phyloP scores from a whole-genome alignment of 2,113 vertebrate genomes.

The Trogon surrucura region DNA sequence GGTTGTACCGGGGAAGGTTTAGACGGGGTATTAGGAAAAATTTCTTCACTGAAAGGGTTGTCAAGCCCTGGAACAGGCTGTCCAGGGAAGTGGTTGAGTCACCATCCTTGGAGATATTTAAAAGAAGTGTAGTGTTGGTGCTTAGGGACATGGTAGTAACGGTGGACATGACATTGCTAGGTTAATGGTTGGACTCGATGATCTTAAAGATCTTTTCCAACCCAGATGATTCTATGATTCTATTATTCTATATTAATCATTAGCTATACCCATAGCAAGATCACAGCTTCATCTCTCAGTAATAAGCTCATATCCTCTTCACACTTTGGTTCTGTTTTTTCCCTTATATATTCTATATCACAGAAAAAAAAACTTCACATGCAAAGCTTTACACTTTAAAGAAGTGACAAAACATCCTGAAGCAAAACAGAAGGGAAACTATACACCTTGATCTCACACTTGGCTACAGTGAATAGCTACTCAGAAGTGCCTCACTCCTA shows the following conservation, averaged over 20 bases:
- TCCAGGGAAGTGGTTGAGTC: too few relatives aligned
- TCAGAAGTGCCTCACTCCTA: neutral
- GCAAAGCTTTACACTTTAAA: neutral
- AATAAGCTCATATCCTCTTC: neutral
- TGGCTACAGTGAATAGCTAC: rapidly evolving
- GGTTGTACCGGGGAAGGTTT: too few relatives aligned
- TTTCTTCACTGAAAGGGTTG: too few relatives aligned
- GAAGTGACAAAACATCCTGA: neutral
- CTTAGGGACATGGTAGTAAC: too few relatives aligned
- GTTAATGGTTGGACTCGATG: too few relatives aligned
- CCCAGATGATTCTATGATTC: too few relatives aligned
- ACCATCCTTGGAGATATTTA: too few relatives aligned
- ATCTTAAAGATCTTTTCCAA: too few relatives aligned
- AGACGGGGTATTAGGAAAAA: too few relatives aligned
- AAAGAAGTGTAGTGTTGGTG: too few relatives aligned
- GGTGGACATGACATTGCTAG: too few relatives aligned
- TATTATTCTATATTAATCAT: neutral
- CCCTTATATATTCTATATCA: neutral
- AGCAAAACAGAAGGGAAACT: neutral
- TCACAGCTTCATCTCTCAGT: neutral
- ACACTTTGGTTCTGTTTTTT: neutral
- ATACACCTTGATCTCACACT: rapidly evolving
- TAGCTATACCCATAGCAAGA: neutral
- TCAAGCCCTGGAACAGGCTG: too few relatives aligned
- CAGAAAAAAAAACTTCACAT: neutral